Base-by-base conservation (phyloP, 2,797 vertebrate genomes). In the Garrulus glandarius region DNA sequence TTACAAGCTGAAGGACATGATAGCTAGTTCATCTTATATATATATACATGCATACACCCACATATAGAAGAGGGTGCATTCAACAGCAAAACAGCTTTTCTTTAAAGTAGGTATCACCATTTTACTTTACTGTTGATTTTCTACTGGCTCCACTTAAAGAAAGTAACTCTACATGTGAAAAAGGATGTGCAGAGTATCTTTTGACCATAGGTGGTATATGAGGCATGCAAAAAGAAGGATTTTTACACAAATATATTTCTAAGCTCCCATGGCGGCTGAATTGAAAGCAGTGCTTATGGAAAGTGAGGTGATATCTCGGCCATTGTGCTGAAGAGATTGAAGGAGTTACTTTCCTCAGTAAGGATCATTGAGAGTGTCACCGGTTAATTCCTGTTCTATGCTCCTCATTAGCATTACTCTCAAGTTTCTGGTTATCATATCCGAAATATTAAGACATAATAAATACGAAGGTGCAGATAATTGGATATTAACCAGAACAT, bases 381-480 rank as follows among this genome's bases (percentile, higher is more conserved):
- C 92, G 77, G 97, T 97, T 98, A 98, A 98, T 98, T 98, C 97
- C 97, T 96, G 92, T 96, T 98, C 98, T 96, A 82, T 93, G 95
- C 91, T 97, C 85, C 97, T 98, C 98, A 98, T 98, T 98, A 98
- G 96, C 97, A 98, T 98, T 97, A 93, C 97, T 97, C 98, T 98
- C 98, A 95, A 98, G 98, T 97, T 98, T 97, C 98, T 98, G 97
- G 98, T 98, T 98, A 98, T 98, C 98, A 98, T 97, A 98, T 98
- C 97, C 60, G 94, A 98, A 98, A 98, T 98, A 98, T 98, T 98
- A 98, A 98, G 98, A 98, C 98, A 98, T 99, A 99, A 99, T 99
- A 98, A 99, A 98, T 98, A 98, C 71, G 98, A 99, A 99, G 98
- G 98, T 99, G 98, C 98, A 97, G 98, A 98, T 99, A 99, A 99